Evolutionary conservation across 1,140 invertebrate species (phyloP).

Genomic region (Drosophila micromelanica): DNA sequence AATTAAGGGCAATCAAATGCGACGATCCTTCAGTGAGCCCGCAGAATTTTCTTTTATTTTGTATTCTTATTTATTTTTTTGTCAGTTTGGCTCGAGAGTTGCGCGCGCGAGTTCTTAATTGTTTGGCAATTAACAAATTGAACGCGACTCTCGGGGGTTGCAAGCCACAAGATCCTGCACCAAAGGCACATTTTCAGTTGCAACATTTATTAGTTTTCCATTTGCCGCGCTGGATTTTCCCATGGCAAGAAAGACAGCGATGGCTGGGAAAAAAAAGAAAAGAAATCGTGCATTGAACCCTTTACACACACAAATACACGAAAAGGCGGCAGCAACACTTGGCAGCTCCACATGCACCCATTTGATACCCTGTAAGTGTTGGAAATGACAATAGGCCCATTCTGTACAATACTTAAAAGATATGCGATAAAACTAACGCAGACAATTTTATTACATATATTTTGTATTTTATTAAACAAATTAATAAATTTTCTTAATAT

Average conservation of each 20-base stretch:
- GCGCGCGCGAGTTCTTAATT: constrained; percentile 54
- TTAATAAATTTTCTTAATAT: too few relatives aligned
- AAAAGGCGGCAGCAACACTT: constrained; percentile 33
- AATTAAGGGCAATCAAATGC: constrained; percentile 58
- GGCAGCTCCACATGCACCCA: constrained; percentile 57
- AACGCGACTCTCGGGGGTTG: constrained; percentile 32
- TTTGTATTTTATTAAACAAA: too few relatives aligned
- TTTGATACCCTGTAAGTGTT: constrained; percentile 10
- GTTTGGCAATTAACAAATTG: constrained; percentile 51
- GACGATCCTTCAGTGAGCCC: constrained; percentile 59
- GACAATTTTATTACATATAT: too few relatives aligned
- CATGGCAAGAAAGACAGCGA: constrained; percentile 53
- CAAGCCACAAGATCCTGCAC: constrained; percentile 52
- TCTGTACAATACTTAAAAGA: too few relatives aligned
- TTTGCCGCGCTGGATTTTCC: constrained; percentile 50
- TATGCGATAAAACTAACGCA: too few relatives aligned
- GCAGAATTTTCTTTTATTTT: constrained; percentile 43
- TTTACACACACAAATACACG: constrained; percentile 48
- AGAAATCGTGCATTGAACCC: constrained; percentile 77
- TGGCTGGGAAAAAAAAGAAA: constrained; percentile 31
- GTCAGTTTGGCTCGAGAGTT: constrained; percentile 25
- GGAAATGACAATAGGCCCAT: neutral
- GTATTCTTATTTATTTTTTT: neutral
- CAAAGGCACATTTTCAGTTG: constrained; percentile 11
- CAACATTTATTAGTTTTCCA: constrained; percentile 44